These are phyloP conservation scores for Meloidogyne exigua DNA, from an alignment of 1,140 invertebrate genomes.

Conservation along the genomic window DNA sequence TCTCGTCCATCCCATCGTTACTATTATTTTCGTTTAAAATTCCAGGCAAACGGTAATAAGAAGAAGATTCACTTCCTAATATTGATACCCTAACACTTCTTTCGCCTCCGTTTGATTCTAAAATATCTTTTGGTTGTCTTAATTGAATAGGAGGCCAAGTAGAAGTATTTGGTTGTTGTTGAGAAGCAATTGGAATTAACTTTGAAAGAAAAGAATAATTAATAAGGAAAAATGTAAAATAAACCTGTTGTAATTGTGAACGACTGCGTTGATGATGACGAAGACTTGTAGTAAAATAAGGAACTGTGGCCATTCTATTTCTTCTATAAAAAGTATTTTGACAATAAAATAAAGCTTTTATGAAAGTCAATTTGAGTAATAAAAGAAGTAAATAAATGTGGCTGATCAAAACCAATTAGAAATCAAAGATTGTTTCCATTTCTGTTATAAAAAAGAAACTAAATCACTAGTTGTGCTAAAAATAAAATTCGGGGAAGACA, in stretches of 20 bases:
- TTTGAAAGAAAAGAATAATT: constrained; percentile 3
- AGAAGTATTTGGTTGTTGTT: not conserved
- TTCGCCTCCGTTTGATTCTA: not conserved
- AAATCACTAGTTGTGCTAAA: no score
- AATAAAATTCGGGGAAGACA: no score
- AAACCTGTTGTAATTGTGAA: constrained; percentile 35
- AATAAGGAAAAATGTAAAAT: constrained; percentile 5
- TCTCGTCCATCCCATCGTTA: not conserved
- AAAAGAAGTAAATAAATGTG: no score
- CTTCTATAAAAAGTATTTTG: not conserved
- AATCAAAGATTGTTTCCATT: no score
- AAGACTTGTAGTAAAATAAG: not conserved
- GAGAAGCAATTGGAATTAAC: not conserved
- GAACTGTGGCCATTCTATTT: not conserved
- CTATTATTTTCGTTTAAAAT: not conserved
- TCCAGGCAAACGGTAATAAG: constrained; percentile 20
- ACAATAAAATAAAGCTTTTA: not conserved
- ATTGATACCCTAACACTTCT: constrained; percentile 5
- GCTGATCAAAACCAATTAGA: no score
- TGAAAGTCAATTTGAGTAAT: no score
- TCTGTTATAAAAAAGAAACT: no score
- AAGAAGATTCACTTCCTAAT: constrained; percentile 16
- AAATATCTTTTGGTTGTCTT: not conserved
- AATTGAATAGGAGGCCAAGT: not conserved
- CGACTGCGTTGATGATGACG: constrained; percentile 26